Conservation (phyloP, 2,888 invertebrate species). For the Agriopis marginaria region DNA sequence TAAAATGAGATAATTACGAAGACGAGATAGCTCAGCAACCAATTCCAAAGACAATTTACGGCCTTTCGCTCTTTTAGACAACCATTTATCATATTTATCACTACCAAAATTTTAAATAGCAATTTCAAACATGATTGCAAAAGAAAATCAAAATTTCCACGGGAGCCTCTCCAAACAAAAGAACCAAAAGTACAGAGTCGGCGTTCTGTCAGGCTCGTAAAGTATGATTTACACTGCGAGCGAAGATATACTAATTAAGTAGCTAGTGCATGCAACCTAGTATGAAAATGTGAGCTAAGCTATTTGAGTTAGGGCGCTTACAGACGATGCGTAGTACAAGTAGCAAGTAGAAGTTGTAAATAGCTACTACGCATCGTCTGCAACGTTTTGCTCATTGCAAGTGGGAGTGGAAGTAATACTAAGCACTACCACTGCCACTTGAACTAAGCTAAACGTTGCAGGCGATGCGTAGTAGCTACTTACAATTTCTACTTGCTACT, state of each 20-base stretch:
- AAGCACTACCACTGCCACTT: too few relatives aligned
- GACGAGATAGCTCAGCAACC: conserved; percentile 2
- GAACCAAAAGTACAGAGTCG: conserved; percentile 53
- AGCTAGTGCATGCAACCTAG: neutral
- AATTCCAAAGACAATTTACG: conserved; percentile 16
- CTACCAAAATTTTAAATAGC: conserved; percentile 23
- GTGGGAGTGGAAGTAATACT: too few relatives aligned
- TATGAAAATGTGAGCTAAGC: too few relatives aligned
- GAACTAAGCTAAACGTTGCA: too few relatives aligned
- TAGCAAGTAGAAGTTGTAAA: too few relatives aligned
- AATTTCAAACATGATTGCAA: conserved; percentile 24
- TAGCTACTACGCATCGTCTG: too few relatives aligned
- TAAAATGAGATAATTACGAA: neutral
- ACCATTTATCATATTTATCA: conserved; percentile 23
- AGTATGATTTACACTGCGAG: neutral
- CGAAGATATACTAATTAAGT: neutral
- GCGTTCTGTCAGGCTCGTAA: conserved; percentile 47
- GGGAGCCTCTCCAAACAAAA: conserved; percentile 40
- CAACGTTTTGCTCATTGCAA: too few relatives aligned
- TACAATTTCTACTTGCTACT: too few relatives aligned
- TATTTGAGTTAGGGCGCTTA: neutral
- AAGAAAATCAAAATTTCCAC: conserved; percentile 29
- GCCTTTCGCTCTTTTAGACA: conserved; percentile 7
- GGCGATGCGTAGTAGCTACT: too few relatives aligned
- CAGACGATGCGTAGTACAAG: too few relatives aligned